Evolutionary conservation across 2,888 invertebrate species (phyloP), one percentile per base, ranked within the genome.

Genomic region (Heliconius erato): DNA sequence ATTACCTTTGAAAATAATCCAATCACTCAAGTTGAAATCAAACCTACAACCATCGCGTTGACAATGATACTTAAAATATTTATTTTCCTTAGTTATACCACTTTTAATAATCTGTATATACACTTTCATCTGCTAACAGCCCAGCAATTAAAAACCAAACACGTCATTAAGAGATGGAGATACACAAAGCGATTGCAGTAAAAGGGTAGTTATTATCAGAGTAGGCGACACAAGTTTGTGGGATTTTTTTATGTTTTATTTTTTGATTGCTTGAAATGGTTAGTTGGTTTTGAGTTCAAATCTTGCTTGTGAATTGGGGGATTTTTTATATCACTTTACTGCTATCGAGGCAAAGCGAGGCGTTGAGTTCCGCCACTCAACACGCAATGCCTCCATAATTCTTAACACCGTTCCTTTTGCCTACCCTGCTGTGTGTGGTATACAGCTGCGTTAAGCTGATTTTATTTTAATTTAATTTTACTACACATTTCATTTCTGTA

Each of bases 111-210:
- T 49, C 74, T 28, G 4, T 12, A 40, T 16, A 40, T 69, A 19
- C 23, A 69, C 32, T 71, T 44, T 71, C 71, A 44, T 71, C 44
- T 44, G 71, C 44, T 26, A 71, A 71, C 26, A 44, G 54, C 74
- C 14, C 14, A 76, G 74, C 74, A 76, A 76, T 76, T 76, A 76
- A 76, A 54, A 69, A 68, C 49, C 32, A 79, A 79, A 79, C 79
- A 79, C 68, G 49, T 79, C 79, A 79, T 79, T 79, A 79, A 69
- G 68, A 68, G 68, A 49, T 68, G 68, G 44, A 79, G 49, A 49
- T 68, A 26, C 79, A 79, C 79, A 79, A 79, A 79, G 79, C 59
- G 74, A 59, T 35, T 19, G 28, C 74, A 32, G 59, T 35, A 76
- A 76, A 76, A 12, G n/a, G 49, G 59, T 59, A 63, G 32, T 63